Percentiles rank a stretch among this genome's conserved stretches.
phyloP scores from a whole-genome alignment of 2,888 invertebrate genomes.

The Melanostoma mellinum region DNA sequence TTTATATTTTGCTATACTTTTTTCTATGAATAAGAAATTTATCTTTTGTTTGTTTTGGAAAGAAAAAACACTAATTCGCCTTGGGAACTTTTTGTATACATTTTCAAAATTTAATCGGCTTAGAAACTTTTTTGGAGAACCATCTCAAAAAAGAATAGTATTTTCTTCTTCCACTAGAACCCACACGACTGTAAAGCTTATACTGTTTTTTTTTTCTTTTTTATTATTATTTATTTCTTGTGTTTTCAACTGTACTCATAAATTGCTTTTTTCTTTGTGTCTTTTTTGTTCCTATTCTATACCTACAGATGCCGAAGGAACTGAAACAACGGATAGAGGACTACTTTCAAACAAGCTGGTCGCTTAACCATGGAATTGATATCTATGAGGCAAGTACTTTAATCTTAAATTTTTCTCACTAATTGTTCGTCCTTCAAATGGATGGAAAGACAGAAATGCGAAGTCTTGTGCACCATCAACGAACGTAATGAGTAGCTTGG shows the following conservation, averaged over 20 bases:
- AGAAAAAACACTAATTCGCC: too few species aligned
- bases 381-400: constrained; percentile 91
- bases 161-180: constrained; percentile 41
- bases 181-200: constrained; percentile 54
- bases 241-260: not conserved
- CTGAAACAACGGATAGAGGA: constrained; percentile 98
- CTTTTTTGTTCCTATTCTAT: constrained; percentile 21
- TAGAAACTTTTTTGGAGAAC: not conserved
- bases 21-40: not conserved
- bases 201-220: constrained; percentile 18
- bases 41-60: too few species aligned
- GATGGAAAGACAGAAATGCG: too few species aligned
- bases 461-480: too few species aligned
- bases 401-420: not conserved
- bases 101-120: too few species aligned
- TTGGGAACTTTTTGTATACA: too few species aligned
- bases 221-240: constrained; percentile 21
- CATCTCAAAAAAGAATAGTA: constrained; percentile 9
- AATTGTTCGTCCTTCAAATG: not conserved
- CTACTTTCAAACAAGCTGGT: constrained; percentile 99
- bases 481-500: too few species aligned
- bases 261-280: constrained; percentile 1
- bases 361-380: constrained; percentile 97
- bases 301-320: constrained; percentile 90
- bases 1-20: not conserved